Evolutionary conservation across 2,888 invertebrate genomes (phyloP).

Genomic region (Luperina testacea): DNA sequence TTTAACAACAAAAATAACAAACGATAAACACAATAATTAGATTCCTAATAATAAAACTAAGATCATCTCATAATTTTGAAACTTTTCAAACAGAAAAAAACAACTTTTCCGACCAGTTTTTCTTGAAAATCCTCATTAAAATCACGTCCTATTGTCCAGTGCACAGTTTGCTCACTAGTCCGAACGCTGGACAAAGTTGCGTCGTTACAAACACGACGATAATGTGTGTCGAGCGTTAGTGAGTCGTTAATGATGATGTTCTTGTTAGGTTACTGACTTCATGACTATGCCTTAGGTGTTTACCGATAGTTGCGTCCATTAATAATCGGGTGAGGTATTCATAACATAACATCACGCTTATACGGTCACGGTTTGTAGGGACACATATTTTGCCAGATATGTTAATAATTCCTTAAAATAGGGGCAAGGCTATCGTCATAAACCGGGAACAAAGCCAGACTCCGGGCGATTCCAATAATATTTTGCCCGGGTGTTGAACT

Average conservation of each 20-base stretch:
- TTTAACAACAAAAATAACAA: conserved; percentile 10
- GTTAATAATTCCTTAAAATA: not conserved
- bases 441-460: not conserved
- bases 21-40: not conserved
- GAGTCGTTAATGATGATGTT: conserved; percentile 27
- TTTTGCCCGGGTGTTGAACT: not conserved
- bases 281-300: conserved; percentile 5
- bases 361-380: not conserved
- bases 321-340: conserved; percentile 13
- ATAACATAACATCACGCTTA: not conserved
- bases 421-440: no score
- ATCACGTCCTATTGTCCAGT: not conserved
- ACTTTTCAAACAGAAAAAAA: not conserved
- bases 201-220: conserved; percentile 11
- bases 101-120: no score
- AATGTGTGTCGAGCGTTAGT: conserved; percentile 6
- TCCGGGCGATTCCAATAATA: not conserved
- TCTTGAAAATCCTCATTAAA: not conserved
- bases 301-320: not conserved
- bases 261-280: conserved; percentile 7
- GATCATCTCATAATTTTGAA: not conserved
- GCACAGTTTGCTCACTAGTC: conserved; percentile 10
- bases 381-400: not conserved
- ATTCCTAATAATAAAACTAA: not conserved
- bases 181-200: conserved; percentile 36